Conservation (phyloP, 2,888 invertebrate genomes). For the Miltochrista miniata region DNA sequence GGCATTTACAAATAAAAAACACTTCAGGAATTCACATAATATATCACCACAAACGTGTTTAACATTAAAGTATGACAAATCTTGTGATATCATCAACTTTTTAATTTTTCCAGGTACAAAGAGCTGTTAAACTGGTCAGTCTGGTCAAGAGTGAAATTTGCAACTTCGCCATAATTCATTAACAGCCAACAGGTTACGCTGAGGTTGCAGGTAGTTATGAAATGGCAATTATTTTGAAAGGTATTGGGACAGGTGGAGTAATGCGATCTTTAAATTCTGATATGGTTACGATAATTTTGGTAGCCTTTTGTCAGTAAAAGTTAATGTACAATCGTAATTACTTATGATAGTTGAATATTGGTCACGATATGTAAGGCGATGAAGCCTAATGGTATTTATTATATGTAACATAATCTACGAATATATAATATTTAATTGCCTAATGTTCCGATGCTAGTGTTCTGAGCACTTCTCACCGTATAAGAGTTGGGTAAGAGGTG, state of each 20-base stretch:
- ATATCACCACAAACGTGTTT: no score
- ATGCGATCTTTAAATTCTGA: conserved; percentile 13
- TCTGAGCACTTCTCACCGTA: no score
- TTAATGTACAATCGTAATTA: conserved; percentile 7
- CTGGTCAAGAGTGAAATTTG: conserved; percentile 29
- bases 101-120: conserved; percentile 13
- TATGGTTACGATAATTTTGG: conserved; percentile 12
- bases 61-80: neutral
- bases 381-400: neutral
- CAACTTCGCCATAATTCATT: conserved; percentile 15
- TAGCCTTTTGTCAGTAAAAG: conserved; percentile 8
- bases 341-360: neutral
- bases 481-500: no score
- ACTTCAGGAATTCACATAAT: no score
- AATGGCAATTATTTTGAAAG: conserved; percentile 18
- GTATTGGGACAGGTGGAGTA: conserved; percentile 10
- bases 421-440: no score
- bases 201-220: neutral
- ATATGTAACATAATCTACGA: no score
- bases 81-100: conserved; percentile 8
- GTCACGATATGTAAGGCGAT: neutral
- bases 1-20: no score
- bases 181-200: conserved; percentile 7
- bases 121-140: conserved; percentile 8
- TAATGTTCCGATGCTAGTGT: neutral